Evolutionary conservation across 2,797 vertebrate species (phyloP).

Genomic region (Glossophaga mutica): DNA sequence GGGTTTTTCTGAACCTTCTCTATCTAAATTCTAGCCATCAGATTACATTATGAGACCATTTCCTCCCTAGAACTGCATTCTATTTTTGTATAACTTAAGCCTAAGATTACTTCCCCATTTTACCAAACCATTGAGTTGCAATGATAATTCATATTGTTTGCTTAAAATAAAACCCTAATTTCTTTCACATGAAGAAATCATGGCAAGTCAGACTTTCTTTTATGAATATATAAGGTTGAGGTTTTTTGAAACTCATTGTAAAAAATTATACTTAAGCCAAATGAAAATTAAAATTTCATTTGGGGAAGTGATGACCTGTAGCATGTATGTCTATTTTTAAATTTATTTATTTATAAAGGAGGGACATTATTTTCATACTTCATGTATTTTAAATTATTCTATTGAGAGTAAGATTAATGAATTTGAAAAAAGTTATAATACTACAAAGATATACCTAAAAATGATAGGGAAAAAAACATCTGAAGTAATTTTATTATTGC

Average conservation of each 20-base stretch:
- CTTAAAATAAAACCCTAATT: background rate
- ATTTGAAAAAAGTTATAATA: background rate
- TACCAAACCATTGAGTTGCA: background rate
- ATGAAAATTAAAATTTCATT: background rate
- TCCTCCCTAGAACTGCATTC: background rate
- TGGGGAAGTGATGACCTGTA: accelerated
- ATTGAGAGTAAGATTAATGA: background rate
- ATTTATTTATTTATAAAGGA: background rate
- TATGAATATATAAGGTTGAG: background rate
- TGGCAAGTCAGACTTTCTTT: background rate
- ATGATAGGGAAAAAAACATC: background rate
- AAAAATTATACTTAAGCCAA: background rate
- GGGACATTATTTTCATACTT: background rate
- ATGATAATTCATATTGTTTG: background rate
- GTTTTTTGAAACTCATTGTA: background rate
- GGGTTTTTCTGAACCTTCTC: background rate
- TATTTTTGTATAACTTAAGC: background rate
- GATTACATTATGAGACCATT: background rate
- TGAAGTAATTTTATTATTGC: background rate
- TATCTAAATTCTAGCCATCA: background rate
- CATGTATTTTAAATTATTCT: background rate
- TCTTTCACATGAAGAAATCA: background rate
- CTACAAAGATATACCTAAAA: background rate
- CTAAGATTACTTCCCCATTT: background rate
- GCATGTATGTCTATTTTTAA: background rate